Evolutionary conservation across 2,888 invertebrate species (phyloP), one percentile per base, ranked within the genome.

Genomic region (Zaprionus bogoriensis): DNA sequence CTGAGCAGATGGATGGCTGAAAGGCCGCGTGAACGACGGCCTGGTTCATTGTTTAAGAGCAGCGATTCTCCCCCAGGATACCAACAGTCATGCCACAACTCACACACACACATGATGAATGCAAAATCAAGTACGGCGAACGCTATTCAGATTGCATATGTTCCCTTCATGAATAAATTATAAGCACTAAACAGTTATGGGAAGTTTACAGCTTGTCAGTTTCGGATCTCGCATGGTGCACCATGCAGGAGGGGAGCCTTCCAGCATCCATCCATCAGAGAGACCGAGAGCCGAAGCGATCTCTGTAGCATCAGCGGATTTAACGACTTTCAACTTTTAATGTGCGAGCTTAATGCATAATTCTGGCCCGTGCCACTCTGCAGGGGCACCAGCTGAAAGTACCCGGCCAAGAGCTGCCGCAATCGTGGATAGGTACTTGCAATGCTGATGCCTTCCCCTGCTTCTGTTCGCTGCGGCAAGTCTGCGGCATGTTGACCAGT

Each of bases 111-210:
- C 19, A 30, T n/a, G 32, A 23, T 46, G 53, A 42, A 59, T 55
- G 46, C 12, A 45, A 48, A 59, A 66, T 53, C 46, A 59, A 60
- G 51, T 48, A 50, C 14, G 38, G 12, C 28, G 27, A 36, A 42
- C 39, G 41, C 57, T 51, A 50, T 70, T 70, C 42, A 71, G 52
- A 66, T 54, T 67, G 52, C 76, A 75, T 46, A 55, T 57, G 53
- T 38, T 60, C 14, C 5, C 54, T n/a, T 42, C 75, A 67, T 74
- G 60, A 59, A 71, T 71, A 54, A 67, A 60, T 74, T 54, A 60
- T 54, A 45, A 55, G 47, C 41, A 39, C 28, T 51, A 54, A 55
- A 71, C 53, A 58, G 38, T 55, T 36, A 42, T 38, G 25, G 20
- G 27, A 44, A 25, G 54, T 41, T 48, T 32, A 44, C 38, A 54